Evolutionary conservation across 2,888 invertebrate genomes (phyloP), one percentile per base, ranked within the genome.

Genomic region (Phengaris arion): DNA sequence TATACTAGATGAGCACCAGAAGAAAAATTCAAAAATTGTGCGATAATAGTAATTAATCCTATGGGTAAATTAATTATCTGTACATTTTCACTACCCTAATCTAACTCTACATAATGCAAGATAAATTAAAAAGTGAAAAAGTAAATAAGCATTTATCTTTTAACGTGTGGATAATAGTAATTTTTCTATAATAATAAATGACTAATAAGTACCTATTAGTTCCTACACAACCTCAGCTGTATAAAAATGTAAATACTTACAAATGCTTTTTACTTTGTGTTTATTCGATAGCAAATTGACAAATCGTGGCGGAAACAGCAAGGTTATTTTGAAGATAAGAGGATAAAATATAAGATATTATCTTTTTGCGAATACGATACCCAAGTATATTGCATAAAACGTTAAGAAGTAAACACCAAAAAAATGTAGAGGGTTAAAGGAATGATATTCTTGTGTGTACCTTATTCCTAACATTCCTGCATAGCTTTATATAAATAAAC

Each of bases 291-390:
- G 6, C 35, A 35, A 54, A 35, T 54, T 72, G 35, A 35, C 10
- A 22, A 72, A 35, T 8, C 35, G 52, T 35, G 13, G 9, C 35
- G 54, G 52, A 54, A 35, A 54, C 72, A 52, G 35, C 72, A 52
- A 72, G 72, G 72, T 22, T 72, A 54, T 72, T 72, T 52, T 52
- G n/a, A 51, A 52, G 52, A 72, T 72, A 72, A 72, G 54, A 54
- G 69, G 9, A 69, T 15, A 69, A 69, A 69, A 48, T 9, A 69
- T 48, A 48, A 68, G 22, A 52, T 70, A 51, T 70, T 22, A 35
- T 35, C n/a, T 59, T 70, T 48, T 70, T 52, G 70, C 52, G 35
- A 13, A 72, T 54, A 72, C 12, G 35, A 13, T 64, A 45, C 35
- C 35, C 15, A 9, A 59, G 13, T 45, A 35, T 64, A 13, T 7